Base-by-base conservation (phyloP, 2,888 invertebrate genomes). In the Drosophila subquinaria region DNA sequence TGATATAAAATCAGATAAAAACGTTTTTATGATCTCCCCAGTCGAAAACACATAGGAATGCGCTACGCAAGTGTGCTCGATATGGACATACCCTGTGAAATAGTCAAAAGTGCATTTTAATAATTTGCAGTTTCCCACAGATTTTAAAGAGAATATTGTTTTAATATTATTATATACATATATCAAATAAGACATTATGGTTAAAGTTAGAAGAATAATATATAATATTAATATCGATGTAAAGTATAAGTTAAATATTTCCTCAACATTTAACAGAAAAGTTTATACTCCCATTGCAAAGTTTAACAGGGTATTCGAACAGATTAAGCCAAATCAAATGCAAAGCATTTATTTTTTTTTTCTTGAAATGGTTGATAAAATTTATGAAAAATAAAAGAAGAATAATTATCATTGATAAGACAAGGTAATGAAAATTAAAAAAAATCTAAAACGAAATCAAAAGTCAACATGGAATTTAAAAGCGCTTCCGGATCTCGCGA, bases 401-500 rank as follows among this genome's bases (percentile, higher is more conserved):
- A 11, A n/a, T 33, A 20, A 65, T 48, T 66, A 74, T 61, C 52
- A 53, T 66, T 79, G 88, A 88, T 87, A 85, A 84, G 73, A 51
- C 56, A 60, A 70, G 68, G 60, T 59, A 65, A 75, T 62, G 67
- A 62, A 65, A 52, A 74, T 60, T 48, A 62, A 55, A 36, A 36
- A 5, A 60, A 65, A 76, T 56, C 40, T 11, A 76, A 59, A 55
- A 35, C 36, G 27, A 66, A 68, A 55, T 57, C 56, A 55, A 55
- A 56, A 64, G 69, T 60, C 66, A 48, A 74, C 57, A 68, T 42
- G 55, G 61, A 84, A 73, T 73, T 74, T 67, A 80, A 62, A 81
- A 72, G 73, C 71, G 84, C 84, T 85, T 85, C 89, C 84, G 84
- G 89, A 83, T 86, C 71, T 80, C 69, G 74, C 73, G 73, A 73